Base-by-base conservation (phyloP, 2,797 vertebrate species). In the Etheostoma nigrum region DNA sequence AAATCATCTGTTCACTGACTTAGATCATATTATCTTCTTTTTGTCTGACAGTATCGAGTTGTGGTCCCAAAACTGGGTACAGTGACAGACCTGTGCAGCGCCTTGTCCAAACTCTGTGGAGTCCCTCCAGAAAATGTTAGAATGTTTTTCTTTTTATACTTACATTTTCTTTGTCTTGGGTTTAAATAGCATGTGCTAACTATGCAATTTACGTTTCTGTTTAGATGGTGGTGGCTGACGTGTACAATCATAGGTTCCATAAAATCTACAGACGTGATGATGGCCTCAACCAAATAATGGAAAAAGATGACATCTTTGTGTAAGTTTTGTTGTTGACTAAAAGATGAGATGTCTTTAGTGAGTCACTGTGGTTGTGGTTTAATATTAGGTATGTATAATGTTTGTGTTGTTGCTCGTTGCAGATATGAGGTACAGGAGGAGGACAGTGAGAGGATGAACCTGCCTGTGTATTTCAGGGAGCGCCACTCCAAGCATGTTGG, bases 191-290 rank as follows among this genome's bases (percentile, higher is more conserved):
- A 4, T 19, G 0, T 45, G n/a, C 27, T 66, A 52, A 76, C 13
- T 49, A 52, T 60, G 0, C 2, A 19, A 19, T 45, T 75, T 11
- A 4, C 11, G 60, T 65, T 5, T 77, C 16, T 72, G 63, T 89
- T 60, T 90, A 99, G 98, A 99, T 99, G 98, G 95, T 99, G 94
- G 97, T 99, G 87, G 96, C 97, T 42, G 98, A 99, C 40, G 97
- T 99, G 87, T 99, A 99, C 94, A 99, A 98, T 95, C 98, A 99
- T 86, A 95, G 97, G 67, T 99, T 99, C 93, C 97, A 99, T 92
- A 99, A 99, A 94, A 96, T 99, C 74, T 99, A 98, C 91, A 95
- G 96, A 90, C 95, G 95, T 85, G 97, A 98, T 76, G 98, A 99
- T 81, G 95, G 96, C 78, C 96, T 99, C 86, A 99, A 95, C 92